These are phyloP conservation scores for Desmodus rotundus DNA, from an alignment of 2,113 vertebrate species.

Conservation along the genomic window DNA sequence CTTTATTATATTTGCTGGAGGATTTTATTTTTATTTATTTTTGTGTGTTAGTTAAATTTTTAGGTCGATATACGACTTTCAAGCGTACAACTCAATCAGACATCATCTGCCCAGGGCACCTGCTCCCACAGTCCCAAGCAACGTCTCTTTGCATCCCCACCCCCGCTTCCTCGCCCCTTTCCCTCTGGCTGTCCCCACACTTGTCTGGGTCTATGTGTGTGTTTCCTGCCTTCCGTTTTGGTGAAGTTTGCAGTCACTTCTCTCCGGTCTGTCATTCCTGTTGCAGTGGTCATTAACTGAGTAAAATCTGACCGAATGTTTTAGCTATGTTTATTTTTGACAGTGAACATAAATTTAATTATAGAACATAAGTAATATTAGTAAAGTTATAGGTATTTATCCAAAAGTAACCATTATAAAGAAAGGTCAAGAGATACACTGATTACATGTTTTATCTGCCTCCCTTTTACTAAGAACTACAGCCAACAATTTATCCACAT, in stretches of 20 bases:
- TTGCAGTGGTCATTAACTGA: neutral
- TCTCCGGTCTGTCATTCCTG: neutral
- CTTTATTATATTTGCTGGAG: neutral
- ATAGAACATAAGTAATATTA: neutral
- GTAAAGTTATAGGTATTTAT: neutral
- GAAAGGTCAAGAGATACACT: neutral
- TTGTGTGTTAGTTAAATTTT: too few relatives aligned
- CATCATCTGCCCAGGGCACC: too few relatives aligned
- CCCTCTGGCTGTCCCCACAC: too few relatives aligned
- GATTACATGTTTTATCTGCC: neutral
- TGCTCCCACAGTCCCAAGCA: too few relatives aligned
- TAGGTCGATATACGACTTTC: too few relatives aligned
- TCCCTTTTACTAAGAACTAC: neutral
- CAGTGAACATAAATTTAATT: neutral
- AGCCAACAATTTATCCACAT: neutral
- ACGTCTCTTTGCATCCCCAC: too few relatives aligned
- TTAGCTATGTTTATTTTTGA: neutral
- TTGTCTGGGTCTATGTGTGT: too few relatives aligned
- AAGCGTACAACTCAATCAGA: too few relatives aligned
- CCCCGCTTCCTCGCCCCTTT: too few relatives aligned
- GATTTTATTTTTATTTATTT: too few relatives aligned
- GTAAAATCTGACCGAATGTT: too few relatives aligned
- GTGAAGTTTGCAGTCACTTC: neutral
- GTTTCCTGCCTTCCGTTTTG: accelerated
- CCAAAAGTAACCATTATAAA: neutral